Evolutionary conservation across 2,113 vertebrate genomes (phyloP).

Genomic region (Alouatta palliata): DNA sequence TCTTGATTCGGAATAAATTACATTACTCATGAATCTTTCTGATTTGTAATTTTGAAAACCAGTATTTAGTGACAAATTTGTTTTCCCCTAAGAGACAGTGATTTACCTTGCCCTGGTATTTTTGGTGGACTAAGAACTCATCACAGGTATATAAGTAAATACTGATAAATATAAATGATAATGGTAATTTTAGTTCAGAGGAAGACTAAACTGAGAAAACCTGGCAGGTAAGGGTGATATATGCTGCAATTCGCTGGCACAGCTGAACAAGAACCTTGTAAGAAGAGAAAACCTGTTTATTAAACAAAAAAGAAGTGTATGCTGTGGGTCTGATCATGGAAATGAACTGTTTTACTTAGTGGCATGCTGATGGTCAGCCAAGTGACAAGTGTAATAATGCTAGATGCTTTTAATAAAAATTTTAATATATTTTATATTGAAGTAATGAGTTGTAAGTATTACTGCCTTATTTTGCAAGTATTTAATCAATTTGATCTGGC

Average conservation of each 20-base stretch:
- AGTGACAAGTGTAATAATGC: neutral
- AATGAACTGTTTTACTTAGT: neutral
- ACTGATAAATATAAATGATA: neutral
- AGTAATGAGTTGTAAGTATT: conserved; percentile 25
- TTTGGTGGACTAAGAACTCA: neutral
- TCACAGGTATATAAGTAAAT: neutral
- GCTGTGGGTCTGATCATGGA: neutral
- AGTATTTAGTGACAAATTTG: neutral
- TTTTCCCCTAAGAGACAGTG: neutral
- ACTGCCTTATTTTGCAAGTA: conserved; percentile 25
- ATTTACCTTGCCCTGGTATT: neutral
- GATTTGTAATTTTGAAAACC: neutral
- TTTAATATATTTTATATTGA: neutral
- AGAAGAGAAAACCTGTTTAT: neutral
- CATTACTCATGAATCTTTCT: neutral
- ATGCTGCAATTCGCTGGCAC: neutral
- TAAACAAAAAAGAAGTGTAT: neutral
- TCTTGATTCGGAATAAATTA: neutral
- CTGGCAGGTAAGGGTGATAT: neutral
- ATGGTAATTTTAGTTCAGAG: conserved; percentile 8
- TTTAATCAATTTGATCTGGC: neutral
- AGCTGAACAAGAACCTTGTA: neutral
- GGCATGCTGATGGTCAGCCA: neutral
- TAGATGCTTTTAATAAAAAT: neutral
- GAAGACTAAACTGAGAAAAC: conserved; percentile 19